Evolutionary conservation across 2,797 vertebrate species (phyloP).

Genomic region (Macropodus opercularis): DNA sequence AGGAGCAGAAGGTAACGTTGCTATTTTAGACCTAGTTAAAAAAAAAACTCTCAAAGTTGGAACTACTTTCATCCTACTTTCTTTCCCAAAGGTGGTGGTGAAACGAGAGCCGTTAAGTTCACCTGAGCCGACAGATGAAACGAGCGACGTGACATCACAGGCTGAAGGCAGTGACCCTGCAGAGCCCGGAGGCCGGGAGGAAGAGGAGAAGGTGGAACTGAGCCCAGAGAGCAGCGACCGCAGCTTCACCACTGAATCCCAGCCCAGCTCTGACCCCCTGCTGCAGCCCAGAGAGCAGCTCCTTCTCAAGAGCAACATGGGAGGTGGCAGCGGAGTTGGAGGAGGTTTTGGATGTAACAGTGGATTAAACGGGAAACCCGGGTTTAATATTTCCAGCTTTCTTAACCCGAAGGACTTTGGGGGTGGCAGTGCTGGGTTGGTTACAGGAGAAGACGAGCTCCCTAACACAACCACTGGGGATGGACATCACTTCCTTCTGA

Average conservation of each 20-base stretch:
- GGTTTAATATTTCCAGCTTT: constrained; percentile 91
- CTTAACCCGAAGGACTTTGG: constrained; percentile 85
- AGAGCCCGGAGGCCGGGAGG: constrained; percentile 90
- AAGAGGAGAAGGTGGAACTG: constrained; percentile 92
- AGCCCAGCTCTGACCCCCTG: constrained; percentile 85
- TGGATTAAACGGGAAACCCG: constrained; percentile 86
- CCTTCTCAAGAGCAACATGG: constrained; percentile 84
- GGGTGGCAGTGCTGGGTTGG: constrained; percentile 42
- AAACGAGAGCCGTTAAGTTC: constrained; percentile 95
- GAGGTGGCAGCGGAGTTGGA: constrained; percentile 34
- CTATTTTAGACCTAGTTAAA: background rate
- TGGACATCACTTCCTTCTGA: constrained; percentile 83
- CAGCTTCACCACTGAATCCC: constrained; percentile 90
- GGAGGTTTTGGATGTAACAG: constrained; percentile 65
- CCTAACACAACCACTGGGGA: constrained; percentile 94
- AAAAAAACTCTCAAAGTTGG: background rate
- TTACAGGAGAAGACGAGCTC: constrained; percentile 84
- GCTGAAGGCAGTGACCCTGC: constrained; percentile 90
- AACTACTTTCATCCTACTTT: constrained; percentile 13
- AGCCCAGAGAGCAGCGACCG: constrained; percentile 96
- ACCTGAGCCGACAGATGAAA: constrained; percentile 91
- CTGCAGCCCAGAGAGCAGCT: constrained; percentile 91
- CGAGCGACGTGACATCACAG: constrained; percentile 92
- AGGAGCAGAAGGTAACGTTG: constrained; percentile 74
- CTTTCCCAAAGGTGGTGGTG: constrained; percentile 84